Evolutionary conservation across 2,113 vertebrate species (phyloP).

Genomic region (Plestiodon gilberti): DNA sequence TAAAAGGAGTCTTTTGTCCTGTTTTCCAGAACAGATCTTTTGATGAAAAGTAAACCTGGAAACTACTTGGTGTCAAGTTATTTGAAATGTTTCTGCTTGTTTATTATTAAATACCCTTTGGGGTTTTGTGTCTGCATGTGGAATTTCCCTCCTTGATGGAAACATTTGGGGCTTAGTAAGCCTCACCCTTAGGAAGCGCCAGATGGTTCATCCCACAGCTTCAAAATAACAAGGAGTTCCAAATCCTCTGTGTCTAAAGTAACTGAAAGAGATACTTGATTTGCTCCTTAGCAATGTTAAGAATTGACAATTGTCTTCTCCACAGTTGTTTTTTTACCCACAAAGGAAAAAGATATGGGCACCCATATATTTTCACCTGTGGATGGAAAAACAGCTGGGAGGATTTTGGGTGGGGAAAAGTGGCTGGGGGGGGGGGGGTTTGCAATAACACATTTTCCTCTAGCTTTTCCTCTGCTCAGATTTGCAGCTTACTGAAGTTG

Average conservation of each 20-base stretch:
- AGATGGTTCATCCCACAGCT: background rate
- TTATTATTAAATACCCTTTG: background rate
- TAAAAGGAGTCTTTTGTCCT: background rate
- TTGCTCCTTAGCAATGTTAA: background rate
- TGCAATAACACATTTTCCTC: no score
- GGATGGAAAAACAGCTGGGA: no score
- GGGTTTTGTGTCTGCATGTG: accelerated
- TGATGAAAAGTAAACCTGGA: conserved; percentile 17
- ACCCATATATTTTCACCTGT: no score
- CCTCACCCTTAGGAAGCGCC: background rate
- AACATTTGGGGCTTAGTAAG: background rate
- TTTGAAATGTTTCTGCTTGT: background rate
- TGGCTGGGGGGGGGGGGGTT: no score
- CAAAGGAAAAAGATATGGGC: background rate
- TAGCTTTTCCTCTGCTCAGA: no score
- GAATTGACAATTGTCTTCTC: background rate
- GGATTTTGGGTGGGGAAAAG: no score
- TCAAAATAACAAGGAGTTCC: background rate
- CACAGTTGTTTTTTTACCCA: background rate
- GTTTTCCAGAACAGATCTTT: conserved; percentile 39
- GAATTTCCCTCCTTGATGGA: background rate
- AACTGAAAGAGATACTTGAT: background rate
- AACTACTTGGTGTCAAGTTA: background rate
- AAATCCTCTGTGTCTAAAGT: background rate
- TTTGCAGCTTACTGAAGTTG: no score